A percentile compares a stretch with the other conserved stretches of the same genome.
Conservation (phyloP, 2,888 invertebrate genomes). For the Harmothoe impar region DNA sequence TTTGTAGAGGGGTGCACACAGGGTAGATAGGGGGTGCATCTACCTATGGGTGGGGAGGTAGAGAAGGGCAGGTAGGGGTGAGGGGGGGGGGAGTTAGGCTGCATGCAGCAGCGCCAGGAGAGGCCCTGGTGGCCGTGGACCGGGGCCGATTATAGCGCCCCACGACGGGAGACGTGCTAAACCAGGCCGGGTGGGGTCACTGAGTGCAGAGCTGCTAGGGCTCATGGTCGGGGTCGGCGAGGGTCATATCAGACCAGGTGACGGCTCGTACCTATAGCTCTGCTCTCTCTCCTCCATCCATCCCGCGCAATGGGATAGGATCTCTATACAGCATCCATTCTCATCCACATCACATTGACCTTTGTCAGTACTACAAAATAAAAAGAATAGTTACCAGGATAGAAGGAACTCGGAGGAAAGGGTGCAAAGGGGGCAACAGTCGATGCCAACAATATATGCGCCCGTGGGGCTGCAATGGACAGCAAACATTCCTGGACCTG, state of each 20-base stretch:
- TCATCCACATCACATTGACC: too few relatives aligned
- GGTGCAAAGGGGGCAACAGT: too few relatives aligned
- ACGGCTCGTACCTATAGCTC: neutral
- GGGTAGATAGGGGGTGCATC: neutral
- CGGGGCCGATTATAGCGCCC: neutral
- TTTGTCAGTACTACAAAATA: too few relatives aligned
- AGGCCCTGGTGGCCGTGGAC: neutral
- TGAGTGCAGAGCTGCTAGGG: neutral
- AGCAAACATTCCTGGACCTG: too few relatives aligned
- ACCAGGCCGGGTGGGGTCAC: slow-evolving; percentile 27
- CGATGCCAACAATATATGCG: too few relatives aligned
- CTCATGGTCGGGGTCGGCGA: neutral
- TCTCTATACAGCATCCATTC: too few relatives aligned
- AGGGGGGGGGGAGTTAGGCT: neutral
- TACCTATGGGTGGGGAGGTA: neutral
- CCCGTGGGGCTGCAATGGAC: too few relatives aligned
- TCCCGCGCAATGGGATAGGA: too few relatives aligned
- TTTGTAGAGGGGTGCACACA: neutral
- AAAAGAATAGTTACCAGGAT: too few relatives aligned
- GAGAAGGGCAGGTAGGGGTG: neutral
- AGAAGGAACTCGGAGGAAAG: too few relatives aligned
- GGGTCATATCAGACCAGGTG: slow-evolving; percentile 51
- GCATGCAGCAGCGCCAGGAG: neutral
- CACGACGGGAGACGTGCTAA: neutral
- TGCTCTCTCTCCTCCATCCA: neutral